These are phyloP conservation scores for Diarsia mendica DNA, from an alignment of 2,888 invertebrate species.

Conservation along the genomic window DNA sequence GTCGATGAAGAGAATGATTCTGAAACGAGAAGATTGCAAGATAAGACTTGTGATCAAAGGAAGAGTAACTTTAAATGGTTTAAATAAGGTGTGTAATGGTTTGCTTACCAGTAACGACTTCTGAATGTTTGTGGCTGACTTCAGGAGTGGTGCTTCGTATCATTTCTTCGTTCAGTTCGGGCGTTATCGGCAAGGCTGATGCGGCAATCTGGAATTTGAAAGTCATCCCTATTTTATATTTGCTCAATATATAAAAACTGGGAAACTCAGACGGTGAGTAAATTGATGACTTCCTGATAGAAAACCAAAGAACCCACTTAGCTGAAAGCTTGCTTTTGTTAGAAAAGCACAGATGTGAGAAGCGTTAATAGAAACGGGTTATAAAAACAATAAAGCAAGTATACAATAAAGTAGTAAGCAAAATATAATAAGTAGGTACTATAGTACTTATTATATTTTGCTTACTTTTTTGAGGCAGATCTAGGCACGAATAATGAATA, in stretches of 20 bases:
- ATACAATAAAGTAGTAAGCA: neutral
- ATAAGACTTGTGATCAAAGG: slow-evolving; percentile 3
- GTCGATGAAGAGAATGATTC: slow-evolving; percentile 90
- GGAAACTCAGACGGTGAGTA: slow-evolving; percentile 38
- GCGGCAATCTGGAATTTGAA: slow-evolving; percentile 88
- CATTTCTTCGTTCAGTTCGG: slow-evolving; percentile 94
- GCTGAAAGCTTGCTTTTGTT: slow-evolving; percentile 39
- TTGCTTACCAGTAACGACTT: slow-evolving; percentile 87
- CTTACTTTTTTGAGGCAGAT: too few species aligned
- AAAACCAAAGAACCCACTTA: slow-evolving; percentile 49
- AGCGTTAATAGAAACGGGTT: neutral
- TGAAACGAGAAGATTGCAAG: slow-evolving; percentile 69
- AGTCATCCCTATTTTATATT: neutral
- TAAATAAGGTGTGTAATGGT: neutral
- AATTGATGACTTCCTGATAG: slow-evolving; percentile 23
- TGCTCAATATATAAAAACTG: neutral
- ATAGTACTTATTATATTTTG: too few species aligned
- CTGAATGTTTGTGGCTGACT: slow-evolving; percentile 84
- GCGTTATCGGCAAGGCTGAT: slow-evolving; percentile 92
- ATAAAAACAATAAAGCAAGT: neutral
- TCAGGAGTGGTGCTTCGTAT: slow-evolving; percentile 92
- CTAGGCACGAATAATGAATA: neutral
- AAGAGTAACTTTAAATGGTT: neutral
- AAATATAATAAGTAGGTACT: too few species aligned
- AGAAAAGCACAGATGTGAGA: neutral